phyloP scores from a whole-genome alignment of 1,140 invertebrate species.

The Neodiprion lecontei region DNA sequence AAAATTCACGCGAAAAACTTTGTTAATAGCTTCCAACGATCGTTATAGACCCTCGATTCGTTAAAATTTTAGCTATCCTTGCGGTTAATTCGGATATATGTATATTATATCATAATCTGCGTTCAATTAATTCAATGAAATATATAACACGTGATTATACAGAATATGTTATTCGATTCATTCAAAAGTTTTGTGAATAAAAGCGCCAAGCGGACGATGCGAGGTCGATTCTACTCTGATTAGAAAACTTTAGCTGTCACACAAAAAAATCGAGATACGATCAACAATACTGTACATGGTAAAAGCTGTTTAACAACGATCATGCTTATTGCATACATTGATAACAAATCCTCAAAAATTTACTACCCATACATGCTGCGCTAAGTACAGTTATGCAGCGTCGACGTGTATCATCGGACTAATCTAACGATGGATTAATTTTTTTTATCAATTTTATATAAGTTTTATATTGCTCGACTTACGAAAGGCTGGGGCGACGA shows the following conservation, averaged over 20 bases:
- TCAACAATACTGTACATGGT: background rate
- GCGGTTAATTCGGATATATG: too few relatives aligned
- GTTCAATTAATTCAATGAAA: background rate
- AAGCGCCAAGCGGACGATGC: background rate
- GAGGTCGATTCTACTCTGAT: background rate
- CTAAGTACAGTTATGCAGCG: too few relatives aligned
- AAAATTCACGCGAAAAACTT: background rate
- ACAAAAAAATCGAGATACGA: background rate
- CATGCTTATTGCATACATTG: background rate
- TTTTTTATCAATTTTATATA: background rate
- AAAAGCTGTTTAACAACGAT: background rate
- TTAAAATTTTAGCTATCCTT: too few relatives aligned
- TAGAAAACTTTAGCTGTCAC: background rate
- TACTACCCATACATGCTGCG: too few relatives aligned
- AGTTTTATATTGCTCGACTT: slow-evolving; percentile 34
- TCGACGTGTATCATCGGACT: too few relatives aligned
- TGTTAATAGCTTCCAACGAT: background rate
- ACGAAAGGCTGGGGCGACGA: slow-evolving; percentile 57
- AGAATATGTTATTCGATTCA: background rate
- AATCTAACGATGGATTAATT: too few relatives aligned
- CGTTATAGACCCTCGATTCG: background rate
- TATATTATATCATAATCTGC: background rate
- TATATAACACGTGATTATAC: background rate
- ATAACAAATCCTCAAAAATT: too few relatives aligned
- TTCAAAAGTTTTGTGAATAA: background rate